Evolutionary conservation across 2,113 vertebrate species (phyloP), one percentile per base, ranked within the genome.

Genomic region (Oryzias celebensis): DNA sequence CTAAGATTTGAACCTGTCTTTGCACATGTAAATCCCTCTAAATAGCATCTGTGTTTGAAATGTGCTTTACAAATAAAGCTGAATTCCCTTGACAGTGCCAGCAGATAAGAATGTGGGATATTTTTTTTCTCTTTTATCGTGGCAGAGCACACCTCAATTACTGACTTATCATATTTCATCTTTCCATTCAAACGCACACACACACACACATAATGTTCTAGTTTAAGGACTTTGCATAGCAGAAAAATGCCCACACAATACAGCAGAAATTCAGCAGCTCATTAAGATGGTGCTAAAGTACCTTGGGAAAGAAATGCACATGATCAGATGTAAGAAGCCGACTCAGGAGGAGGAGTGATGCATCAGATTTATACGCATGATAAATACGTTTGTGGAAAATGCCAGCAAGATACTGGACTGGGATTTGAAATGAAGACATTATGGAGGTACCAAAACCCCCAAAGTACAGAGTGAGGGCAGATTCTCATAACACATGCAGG

Each of bases 211-310:
- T 46, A 50, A 41, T 24, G 14, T 59, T 20, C 20, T 20, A 20
- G 20, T 20, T 58, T 42, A 47, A 16, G 5, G 23, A 28, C 15
- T 7, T 58, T 58, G 17, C 52, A 53, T 71, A 22, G 71, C 65
- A 54, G 66, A 57, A 52, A 56, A 59, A 46, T 75, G 44, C 65
- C 57, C 53, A 24, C 31, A 6, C 51, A 12, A 36, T 13, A 12
- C 36, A 12, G 65, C 58, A 66, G 59, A 78, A 71, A 71, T 16
- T 23, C 45, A 60, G 73, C 24, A 36, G 47, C 73, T 87, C 75
- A 84, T 88, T 81, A 83, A 62, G 73, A 71, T 36, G 48, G 59
- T 54, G n/a, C 46, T 62, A 41, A 75, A 70, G 58, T 64, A 82
- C 68, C 81, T 46, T 8, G 58, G 72, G 75, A 77, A 55, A 42